Percentiles rank a stretch among this genome's conserved stretches.
Evolutionary conservation across 1,140 invertebrate genomes (phyloP).

Genomic region (Magallana gigas): DNA sequence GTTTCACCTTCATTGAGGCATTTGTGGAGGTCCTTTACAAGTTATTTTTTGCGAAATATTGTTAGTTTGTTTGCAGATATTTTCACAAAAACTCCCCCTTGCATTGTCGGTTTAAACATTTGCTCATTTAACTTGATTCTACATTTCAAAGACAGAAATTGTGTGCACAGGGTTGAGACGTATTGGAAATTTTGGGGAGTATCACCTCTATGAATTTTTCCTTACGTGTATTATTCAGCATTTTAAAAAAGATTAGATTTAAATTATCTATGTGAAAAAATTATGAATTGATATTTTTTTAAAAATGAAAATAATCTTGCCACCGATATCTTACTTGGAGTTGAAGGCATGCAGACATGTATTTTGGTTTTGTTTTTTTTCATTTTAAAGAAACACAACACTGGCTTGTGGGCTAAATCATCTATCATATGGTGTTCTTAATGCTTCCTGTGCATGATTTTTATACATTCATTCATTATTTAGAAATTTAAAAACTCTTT

Average conservation of each 20-base stretch:
- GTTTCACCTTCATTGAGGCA: neutral
- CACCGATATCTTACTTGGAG: no score
- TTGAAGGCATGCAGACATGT: no score
- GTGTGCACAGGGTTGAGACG: neutral
- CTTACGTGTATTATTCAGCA: neutral
- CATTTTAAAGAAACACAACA: no score
- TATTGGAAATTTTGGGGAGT: neutral
- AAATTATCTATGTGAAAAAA: neutral
- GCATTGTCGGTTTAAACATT: slow-evolving; percentile 5
- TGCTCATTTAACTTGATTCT: slow-evolving; percentile 22
- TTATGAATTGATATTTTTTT: no score
- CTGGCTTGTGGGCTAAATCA: no score
- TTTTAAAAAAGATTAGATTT: neutral
- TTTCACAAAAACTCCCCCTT: slow-evolving; percentile 24
- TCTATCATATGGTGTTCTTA: neutral
- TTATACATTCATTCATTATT: neutral
- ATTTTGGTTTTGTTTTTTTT: no score
- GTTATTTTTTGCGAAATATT: neutral
- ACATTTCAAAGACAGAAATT: neutral
- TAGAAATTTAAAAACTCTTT: neutral
- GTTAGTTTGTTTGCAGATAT: slow-evolving; percentile 25
- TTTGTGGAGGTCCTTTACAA: neutral
- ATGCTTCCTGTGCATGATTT: neutral
- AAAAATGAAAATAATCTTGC: no score
- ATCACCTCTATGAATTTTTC: neutral